These are phyloP conservation scores for Dynastes maya DNA, from an alignment of 2,888 invertebrate genomes.

Conservation along the genomic window DNA sequence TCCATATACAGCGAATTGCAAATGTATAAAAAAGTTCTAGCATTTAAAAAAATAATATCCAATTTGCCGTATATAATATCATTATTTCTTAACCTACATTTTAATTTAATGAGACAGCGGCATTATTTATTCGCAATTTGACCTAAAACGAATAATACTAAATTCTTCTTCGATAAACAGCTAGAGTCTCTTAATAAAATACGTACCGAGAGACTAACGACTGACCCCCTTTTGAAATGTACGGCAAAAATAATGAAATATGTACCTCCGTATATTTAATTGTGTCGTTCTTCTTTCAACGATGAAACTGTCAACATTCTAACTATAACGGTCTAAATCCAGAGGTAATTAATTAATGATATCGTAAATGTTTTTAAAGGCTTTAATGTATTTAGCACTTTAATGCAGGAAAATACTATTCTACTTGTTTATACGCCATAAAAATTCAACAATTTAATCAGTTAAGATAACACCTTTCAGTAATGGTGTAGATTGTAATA, in stretches of 20 bases:
- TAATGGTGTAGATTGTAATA: too few species aligned
- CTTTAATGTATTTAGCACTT: not conserved
- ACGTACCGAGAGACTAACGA: slow-evolving; percentile 11
- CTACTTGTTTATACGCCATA: too few species aligned
- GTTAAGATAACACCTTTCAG: too few species aligned
- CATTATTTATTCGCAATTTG: slow-evolving; percentile 36
- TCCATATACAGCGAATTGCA: not conserved
- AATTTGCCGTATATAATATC: slow-evolving; percentile 19
- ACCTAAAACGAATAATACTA: slow-evolving; percentile 33
- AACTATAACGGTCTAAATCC: not conserved
- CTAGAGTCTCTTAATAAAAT: slow-evolving; percentile 15
- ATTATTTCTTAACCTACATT: slow-evolving; percentile 39
- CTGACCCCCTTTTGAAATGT: slow-evolving; percentile 32
- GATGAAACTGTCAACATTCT: not conserved
- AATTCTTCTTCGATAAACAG: slow-evolving; percentile 22
- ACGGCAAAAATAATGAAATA: slow-evolving; percentile 27
- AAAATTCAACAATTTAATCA: too few species aligned
- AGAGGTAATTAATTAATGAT: not conserved
- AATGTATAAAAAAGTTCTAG: not conserved
- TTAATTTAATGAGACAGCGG: slow-evolving; percentile 36
- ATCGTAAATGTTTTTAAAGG: not conserved
- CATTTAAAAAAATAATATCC: slow-evolving; percentile 3
- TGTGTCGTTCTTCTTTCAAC: not conserved
- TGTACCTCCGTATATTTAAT: slow-evolving; percentile 24
- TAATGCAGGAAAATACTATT: not conserved